Evolutionary conservation across 1,140 invertebrate species (phyloP).

Genomic region (Drosophila kohkoa): DNA sequence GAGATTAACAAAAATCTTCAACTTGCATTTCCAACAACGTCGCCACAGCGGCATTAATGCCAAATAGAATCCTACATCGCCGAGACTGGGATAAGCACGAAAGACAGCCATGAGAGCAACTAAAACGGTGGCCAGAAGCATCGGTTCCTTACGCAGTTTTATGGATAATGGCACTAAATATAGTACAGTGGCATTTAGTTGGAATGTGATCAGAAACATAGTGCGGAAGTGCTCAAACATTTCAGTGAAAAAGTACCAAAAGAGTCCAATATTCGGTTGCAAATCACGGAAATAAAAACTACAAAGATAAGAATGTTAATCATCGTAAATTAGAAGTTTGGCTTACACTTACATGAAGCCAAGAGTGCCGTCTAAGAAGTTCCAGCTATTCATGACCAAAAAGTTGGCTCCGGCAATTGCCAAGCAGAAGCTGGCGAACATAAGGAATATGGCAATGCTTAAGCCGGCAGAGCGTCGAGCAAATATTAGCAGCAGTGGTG

Average conservation of each 20-base stretch:
- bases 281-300: slow-evolving; percentile 95
- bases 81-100: slow-evolving; percentile 98
- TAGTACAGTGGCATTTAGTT: slow-evolving; percentile 96
- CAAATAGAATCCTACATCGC: slow-evolving; percentile 97
- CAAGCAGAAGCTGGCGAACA: slow-evolving; percentile 82
- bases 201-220: slow-evolving; percentile 98
- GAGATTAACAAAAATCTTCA: background rate
- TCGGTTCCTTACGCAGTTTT: slow-evolving; percentile 93
- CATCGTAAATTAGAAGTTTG: background rate
- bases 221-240: slow-evolving; percentile 99
- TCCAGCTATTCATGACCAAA: slow-evolving; percentile 87
- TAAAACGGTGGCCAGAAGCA: slow-evolving; percentile 93
- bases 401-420: slow-evolving; percentile 54
- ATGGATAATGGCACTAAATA: slow-evolving; percentile 96
- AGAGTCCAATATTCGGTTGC: slow-evolving; percentile 98
- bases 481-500: slow-evolving; percentile 89
- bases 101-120: slow-evolving; percentile 96
- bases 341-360: slow-evolving; percentile 91
- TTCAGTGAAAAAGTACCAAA: slow-evolving; percentile 99
- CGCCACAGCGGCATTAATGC: slow-evolving; percentile 96
- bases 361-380: slow-evolving; percentile 92
- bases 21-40: slow-evolving; percentile 95
- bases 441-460: slow-evolving; percentile 61
- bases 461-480: slow-evolving; percentile 46
- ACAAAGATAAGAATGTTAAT: slow-evolving; percentile 35